Base-by-base conservation (phyloP, 1,140 invertebrate genomes). In the Oryzaephilus surinamensis region DNA sequence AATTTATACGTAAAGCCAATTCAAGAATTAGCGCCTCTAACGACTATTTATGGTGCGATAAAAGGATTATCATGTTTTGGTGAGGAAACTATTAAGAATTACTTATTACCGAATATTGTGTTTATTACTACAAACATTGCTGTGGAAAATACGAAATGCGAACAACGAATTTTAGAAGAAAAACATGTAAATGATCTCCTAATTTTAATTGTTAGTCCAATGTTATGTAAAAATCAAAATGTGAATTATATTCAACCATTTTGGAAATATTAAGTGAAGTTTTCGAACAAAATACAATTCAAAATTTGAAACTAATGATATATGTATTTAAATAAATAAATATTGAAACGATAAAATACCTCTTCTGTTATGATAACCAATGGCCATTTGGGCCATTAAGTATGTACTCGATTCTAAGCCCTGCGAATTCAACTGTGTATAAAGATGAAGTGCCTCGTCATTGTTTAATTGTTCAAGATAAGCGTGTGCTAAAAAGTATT, bases 291-390 rank as follows among this genome's bases (percentile, higher is more conserved):
- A n/a, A n/a, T n/a, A n/a, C n/a, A n/a, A n/a, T n/a, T n/a, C n/a
- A n/a, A n/a, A n/a, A n/a, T n/a, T n/a, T n/a, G n/a, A n/a, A n/a
- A n/a, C n/a, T n/a, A n/a, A n/a, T n/a, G n/a, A n/a, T n/a, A n/a
- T n/a, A n/a, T n/a, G n/a, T n/a, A n/a, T n/a, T n/a, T n/a, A n/a
- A n/a, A n/a, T n/a, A n/a, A n/a, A n/a, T n/a, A 53, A 53, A 36
- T 44, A 48, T 23, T 31, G 23, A 24, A 38, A 32, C 42, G 40
- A 43, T 54, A n/a, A n/a, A n/a, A n/a, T 66, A 88, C 88, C 84
- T 77, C 90, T 74, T 60, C 84, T 81, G 54, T 97, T 92, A 66
- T 97, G 89, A 58, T 89, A 84, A 14, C 84, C 85, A 44, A 94
- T 80, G 10, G 90, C 93, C 60, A 89, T 84, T 70, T 96, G 90